Base-by-base conservation (phyloP, 2,797 vertebrate species). In the Bradypodion pumilum region DNA sequence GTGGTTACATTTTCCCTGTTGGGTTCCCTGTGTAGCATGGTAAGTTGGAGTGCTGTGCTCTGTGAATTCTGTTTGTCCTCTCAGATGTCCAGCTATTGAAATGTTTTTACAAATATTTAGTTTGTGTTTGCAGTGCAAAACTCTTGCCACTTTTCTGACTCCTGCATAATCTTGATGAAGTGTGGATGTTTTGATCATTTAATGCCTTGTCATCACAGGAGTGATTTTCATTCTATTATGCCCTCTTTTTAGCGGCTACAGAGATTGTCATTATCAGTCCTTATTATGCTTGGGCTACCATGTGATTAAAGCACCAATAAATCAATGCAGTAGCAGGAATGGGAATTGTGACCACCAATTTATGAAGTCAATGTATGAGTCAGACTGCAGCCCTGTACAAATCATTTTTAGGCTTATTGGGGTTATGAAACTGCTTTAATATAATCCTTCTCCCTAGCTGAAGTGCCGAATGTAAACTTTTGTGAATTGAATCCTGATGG, bases 1-100 rank as follows among this genome's bases (percentile, higher is more conserved):
- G n/a, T 1, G 25, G 4, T 3, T 13, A 15, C 72, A 37, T 2
- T 49, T 59, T 0, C 0, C 0, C 44, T 46, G 29, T 46, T 44
- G 25, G 52, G 1, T 79, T 73, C 16, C 56, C 66, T 8, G 5
- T 3, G 40, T 63, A 7, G 79, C 69, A 63, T 23, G 16, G 4
- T 44, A 85, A 46, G 63, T 32, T 82, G 52, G 13, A 52, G 23
- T 69, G 35, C 32, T 59, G 44, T 23, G 27, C 4, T 25, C 27
- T 63, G 60, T 15, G 68, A 85, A 29, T 66, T 75, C 12, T 8
- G 23, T 2, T 37, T 27, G 3, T 82, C 0, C 81, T 62, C 1
- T 73, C 8, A n/a, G 2, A 0, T 65, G 8, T 27, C 72, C 74
- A 10, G 8, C 16, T 27, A 32, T 32, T n/a, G 7, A 35, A 19